Base-by-base conservation (phyloP, 2,113 vertebrate species). In the Synodontis membranacea region DNA sequence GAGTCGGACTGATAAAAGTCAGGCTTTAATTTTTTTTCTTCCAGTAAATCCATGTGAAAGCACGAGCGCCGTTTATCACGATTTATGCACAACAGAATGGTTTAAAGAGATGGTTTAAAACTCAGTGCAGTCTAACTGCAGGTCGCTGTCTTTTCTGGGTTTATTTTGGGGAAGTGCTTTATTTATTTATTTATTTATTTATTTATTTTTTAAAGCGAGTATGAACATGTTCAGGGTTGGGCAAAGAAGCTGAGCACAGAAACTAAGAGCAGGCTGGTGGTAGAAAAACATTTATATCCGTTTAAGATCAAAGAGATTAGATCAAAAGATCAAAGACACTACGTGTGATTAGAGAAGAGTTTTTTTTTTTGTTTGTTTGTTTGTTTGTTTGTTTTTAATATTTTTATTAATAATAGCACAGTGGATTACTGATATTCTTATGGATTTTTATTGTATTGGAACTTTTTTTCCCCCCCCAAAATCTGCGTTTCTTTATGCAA, bases 181-280 rank as follows among this genome's bases (percentile, higher is more conserved):
- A 56, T 81, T 0, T 81, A 25, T 62, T 44, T 31, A 28, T 81
- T 21, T 0, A 56, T 81, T 0, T 81, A 25, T 62, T 44, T 31
- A 28, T 48, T 0, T 56, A 31, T 54, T 48, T 46, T 17, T n/a
- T n/a, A n/a, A 34, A 31, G 42, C 80, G 80, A 48, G 80, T 82
- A 46, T 62, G 60, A 66, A 66, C 80, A 82, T 66, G 80, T 82
- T 66, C 14, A 82, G 80, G 80, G 56, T n/a, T 82, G 60, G 56
- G 80, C 80, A 28, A 0, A 56, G 10, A 3, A 56, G 54, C 12
- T 54, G 50, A 56, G n/a, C 28, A 1, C 76, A 34, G n/a, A 25
- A 25, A 56, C 6, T 42, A 14, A 58, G 19, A 39, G 9, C 39
- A 28, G 54, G 17, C 58, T 79, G 48, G 3, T 37, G 2, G 12